Evolutionary conservation across 2,113 vertebrate genomes (phyloP).

Genomic region (Ochotona princeps): DNA sequence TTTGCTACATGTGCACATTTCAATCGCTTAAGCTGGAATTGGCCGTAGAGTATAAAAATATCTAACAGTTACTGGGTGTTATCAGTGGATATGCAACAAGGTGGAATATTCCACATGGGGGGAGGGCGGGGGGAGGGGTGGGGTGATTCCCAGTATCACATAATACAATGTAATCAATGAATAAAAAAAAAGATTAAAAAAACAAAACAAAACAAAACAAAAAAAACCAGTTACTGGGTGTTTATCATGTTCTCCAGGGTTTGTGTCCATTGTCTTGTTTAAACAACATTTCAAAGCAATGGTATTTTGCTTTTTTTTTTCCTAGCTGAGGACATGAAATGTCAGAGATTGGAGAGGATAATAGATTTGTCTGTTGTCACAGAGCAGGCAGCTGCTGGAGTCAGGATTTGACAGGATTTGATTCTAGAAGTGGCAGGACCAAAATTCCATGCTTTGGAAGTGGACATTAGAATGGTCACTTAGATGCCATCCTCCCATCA

Average conservation of each 20-base stretch:
- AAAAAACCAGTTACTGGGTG: not conserved
- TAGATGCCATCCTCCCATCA: too few relatives aligned
- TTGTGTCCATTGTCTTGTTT: not conserved
- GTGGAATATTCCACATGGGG: too few relatives aligned
- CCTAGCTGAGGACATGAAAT: not conserved
- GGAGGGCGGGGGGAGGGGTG: too few relatives aligned
- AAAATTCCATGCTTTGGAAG: not conserved
- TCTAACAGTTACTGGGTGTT: not conserved
- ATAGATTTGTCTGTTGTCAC: not conserved
- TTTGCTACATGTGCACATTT: constrained; percentile 16
- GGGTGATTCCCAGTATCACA: too few relatives aligned
- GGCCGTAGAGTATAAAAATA: not conserved
- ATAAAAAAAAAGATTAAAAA: too few relatives aligned
- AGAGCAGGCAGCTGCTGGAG: not conserved
- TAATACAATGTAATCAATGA: too few relatives aligned
- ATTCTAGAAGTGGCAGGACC: not conserved
- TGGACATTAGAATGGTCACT: too few relatives aligned
- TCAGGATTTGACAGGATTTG: not conserved
- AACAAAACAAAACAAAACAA: too few relatives aligned
- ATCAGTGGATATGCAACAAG: too few relatives aligned
- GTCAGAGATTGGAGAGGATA: not conserved
- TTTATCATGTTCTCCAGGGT: not conserved
- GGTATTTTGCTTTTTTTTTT: not conserved
- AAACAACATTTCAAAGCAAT: not conserved
- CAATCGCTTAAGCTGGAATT: constrained; percentile 14